A percentile compares a stretch with the other conserved stretches of the same genome.
Conservation (phyloP, 2,888 invertebrate species). For the Augochlorella aurata region DNA sequence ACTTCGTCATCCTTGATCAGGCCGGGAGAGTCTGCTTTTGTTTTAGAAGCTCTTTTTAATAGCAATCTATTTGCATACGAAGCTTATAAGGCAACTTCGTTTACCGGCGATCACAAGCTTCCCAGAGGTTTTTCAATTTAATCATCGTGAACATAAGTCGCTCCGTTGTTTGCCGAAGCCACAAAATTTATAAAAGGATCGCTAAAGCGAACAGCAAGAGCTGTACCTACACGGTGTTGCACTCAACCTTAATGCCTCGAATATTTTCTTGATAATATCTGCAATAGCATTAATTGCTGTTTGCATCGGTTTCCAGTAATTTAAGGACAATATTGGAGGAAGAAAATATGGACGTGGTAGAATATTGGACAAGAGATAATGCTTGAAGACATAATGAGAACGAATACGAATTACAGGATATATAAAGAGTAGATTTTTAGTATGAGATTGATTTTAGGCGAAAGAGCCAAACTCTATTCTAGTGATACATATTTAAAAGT, state of each 20-base stretch:
- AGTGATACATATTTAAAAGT: too few relatives aligned
- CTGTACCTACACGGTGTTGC: not conserved
- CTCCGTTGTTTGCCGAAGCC: not conserved
- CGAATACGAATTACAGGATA: too few relatives aligned
- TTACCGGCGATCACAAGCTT: not conserved
- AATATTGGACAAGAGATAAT: too few relatives aligned
- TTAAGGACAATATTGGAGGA: too few relatives aligned
- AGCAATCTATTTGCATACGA: slow-evolving; percentile 26
- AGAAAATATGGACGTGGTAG: too few relatives aligned
- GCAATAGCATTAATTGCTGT: not conserved
- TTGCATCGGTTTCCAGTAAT: too few relatives aligned
- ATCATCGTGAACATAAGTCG: not conserved
- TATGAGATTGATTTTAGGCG: too few relatives aligned
- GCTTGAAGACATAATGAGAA: too few relatives aligned
- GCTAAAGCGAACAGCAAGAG: not conserved
- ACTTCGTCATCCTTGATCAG: slow-evolving; percentile 55
- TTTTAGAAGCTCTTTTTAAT: slow-evolving; percentile 32
- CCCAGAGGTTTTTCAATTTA: not conserved
- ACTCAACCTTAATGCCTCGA: not conserved
- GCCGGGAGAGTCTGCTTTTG: slow-evolving; percentile 14
- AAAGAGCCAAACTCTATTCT: too few relatives aligned
- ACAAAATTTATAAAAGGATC: not conserved
- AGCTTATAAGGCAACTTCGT: slow-evolving; percentile 20
- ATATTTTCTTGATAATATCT: not conserved
- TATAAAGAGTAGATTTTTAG: too few relatives aligned